Conservation (phyloP, 2,888 invertebrate species). For the Euzophera pinguis region DNA sequence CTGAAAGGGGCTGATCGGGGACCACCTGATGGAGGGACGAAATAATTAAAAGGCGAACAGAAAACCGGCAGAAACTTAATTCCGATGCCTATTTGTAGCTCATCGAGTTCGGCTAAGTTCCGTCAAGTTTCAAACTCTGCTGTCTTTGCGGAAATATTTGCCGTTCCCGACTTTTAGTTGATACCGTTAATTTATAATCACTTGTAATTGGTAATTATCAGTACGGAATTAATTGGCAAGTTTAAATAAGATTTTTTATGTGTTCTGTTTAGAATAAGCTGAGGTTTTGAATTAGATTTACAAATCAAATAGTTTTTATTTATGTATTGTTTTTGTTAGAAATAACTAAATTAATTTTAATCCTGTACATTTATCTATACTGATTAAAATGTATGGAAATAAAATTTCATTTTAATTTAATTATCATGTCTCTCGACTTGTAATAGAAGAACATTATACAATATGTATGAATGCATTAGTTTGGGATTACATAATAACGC, state of each 20-base stretch:
- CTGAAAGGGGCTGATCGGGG: conserved; percentile 40
- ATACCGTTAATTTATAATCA: conserved; percentile 69
- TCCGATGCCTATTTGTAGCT: conserved; percentile 76
- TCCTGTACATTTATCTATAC: no score
- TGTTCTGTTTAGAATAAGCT: not conserved
- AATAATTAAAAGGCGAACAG: conserved; percentile 78
- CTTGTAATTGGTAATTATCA: conserved; percentile 58
- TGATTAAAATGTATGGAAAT: no score
- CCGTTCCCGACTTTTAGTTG: conserved; percentile 56
- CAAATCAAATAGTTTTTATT: no score
- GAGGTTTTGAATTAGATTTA: no score
- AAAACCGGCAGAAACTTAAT: conserved; percentile 69
- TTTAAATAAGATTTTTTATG: conserved; percentile 1
- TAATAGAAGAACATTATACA: no score
- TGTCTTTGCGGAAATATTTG: conserved; percentile 59
- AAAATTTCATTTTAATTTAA: no score
- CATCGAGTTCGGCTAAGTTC: conserved; percentile 57
- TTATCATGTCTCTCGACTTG: no score
- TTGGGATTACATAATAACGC: no score
- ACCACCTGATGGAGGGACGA: conserved; percentile 59
- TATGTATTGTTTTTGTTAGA: no score
- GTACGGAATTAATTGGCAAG: conserved; percentile 6
- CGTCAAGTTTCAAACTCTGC: conserved; percentile 39
- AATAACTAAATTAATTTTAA: no score
- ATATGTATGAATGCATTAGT: no score